Evolutionary conservation across 2,888 invertebrate genomes (phyloP), one percentile per base, ranked within the genome.

Genomic region (Philhelius pedissequus): DNA sequence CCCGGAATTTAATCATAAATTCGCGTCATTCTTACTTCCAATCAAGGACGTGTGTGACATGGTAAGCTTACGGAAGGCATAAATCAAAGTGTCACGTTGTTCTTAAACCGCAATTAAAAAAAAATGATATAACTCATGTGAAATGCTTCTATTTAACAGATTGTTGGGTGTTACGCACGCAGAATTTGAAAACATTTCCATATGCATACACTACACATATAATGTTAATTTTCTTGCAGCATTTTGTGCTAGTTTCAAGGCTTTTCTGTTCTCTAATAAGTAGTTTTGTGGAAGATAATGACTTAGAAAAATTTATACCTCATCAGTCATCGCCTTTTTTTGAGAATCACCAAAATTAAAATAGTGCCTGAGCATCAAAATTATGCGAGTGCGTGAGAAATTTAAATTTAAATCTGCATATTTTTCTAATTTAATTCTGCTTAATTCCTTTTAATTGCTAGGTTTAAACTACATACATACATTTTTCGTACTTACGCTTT

Each of bases 401-500:
- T 62, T 62, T 27, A 43, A 62, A 62, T 43, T 43, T 13, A 62
- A 18, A 40, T 35, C 9, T 4, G 7, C 2, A 15, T 15, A 11
- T 27, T 1, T 35, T 56, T 54, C 9, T 15, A 40, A 40, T 40
- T 54, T 7, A 32, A 11, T 30, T 40, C 20, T 43, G 11, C 15
- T 15, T 62, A 43, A 62, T 62, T 62, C 18, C 18, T 62, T 62
- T 62, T 27, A 62, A 62, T 62, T 62, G 18, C 62, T 18, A 18
- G 25, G 9, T 18, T 40, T 40, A 3, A 30, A 7, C 18, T 32
- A 0, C 5, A 18, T 13, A 35, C 22, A 8, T 22, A 3, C 3
- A 25, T n/a, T n/a, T n/a, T n/a, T n/a, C n/a, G n/a, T n/a, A 25
- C 3, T 3, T 13, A 27, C 0, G 15, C 43, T 13, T 40, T 25